Percentiles rank a stretch among this genome's conserved stretches.
Evolutionary conservation across 35 echinoderm and acorn worm species (phyloP).

Genomic region (Lytechinus pictus): DNA sequence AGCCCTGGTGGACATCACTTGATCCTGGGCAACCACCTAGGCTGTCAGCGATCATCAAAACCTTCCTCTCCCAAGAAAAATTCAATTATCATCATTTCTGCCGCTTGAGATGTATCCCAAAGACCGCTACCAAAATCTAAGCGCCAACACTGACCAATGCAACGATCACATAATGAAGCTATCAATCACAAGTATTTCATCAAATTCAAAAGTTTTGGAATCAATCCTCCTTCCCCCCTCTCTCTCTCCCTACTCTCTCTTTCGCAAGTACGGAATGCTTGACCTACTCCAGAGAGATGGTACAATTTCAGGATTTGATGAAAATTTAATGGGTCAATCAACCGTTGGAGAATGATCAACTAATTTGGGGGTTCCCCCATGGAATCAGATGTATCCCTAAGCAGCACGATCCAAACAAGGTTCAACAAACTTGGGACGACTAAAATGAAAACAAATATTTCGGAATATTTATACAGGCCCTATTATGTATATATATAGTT

Average conservation of each 20-base stretch:
- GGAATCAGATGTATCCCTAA: background rate
- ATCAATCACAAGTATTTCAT: background rate
- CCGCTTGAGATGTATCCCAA: background rate
- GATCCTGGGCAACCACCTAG: conserved; percentile 2
- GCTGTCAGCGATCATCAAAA: conserved; percentile 13
- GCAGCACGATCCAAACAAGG: background rate
- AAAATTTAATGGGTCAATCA: background rate
- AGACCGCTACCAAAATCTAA: background rate
- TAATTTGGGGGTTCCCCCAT: background rate
- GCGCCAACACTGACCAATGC: background rate
- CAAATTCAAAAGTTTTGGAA: background rate
- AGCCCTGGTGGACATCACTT: background rate
- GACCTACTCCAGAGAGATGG: background rate
- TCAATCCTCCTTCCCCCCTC: background rate
- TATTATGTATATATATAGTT: no score
- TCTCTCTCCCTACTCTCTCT: background rate
- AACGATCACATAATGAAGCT: background rate
- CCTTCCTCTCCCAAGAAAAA: background rate
- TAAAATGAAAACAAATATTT: background rate
- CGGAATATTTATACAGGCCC: background rate
- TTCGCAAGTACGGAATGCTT: background rate
- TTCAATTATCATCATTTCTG: background rate
- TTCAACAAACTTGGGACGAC: conserved; percentile 1
- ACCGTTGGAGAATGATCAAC: background rate
- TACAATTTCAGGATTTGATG: background rate